Conservation (phyloP, 92 coral and sea anemone genomes). For the Meandrina meandrites region DNA sequence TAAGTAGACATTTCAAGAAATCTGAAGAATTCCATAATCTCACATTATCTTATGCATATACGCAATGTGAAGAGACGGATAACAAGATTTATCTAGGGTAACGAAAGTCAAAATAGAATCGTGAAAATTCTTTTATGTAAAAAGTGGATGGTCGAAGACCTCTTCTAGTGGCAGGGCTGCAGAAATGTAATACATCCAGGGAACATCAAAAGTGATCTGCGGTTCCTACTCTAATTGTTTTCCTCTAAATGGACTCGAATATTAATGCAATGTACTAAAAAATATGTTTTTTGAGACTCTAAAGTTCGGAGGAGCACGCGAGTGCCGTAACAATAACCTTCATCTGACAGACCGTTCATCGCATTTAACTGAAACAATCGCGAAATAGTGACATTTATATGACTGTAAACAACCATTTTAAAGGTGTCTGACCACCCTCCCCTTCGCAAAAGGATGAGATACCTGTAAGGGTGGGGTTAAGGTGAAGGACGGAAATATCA, state of each 20-base stretch:
- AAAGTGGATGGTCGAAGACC: too few relatives aligned
- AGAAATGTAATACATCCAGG: too few relatives aligned
- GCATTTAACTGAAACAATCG: neutral
- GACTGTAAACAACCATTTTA: neutral
- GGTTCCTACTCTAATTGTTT: neutral
- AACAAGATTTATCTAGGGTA: neutral
- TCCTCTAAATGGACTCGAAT: neutral
- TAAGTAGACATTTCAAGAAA: neutral
- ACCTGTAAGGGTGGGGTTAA: neutral
- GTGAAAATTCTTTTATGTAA: neutral
- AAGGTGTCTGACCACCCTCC: neutral
- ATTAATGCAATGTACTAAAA: neutral
- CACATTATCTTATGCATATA: neutral
- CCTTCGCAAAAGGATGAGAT: neutral
- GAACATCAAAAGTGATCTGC: neutral
- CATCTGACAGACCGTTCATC: neutral
- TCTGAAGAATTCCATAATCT: constrained; percentile 7
- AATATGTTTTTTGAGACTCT: neutral
- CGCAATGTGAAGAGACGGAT: neutral
- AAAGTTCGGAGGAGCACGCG: neutral
- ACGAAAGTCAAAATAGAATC: neutral
- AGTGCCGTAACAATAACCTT: neutral
- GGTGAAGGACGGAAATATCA: constrained; percentile 1
- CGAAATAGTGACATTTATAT: neutral
- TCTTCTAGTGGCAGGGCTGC: too few relatives aligned